Base-by-base conservation (phyloP, 2,888 invertebrate species). In the Lapara coniferarum region DNA sequence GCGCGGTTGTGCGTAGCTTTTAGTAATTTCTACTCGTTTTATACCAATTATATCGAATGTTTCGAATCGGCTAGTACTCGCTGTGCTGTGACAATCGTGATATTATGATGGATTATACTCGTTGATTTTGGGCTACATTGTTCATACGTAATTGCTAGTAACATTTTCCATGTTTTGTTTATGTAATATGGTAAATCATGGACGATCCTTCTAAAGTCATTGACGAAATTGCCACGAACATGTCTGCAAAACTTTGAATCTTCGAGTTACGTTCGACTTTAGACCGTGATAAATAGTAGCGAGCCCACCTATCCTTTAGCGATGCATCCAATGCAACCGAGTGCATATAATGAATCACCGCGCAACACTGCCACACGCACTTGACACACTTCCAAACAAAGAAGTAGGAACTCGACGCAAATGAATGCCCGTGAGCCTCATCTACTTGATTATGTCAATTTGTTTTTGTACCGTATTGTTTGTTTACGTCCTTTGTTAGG, bases 311-410 rank as follows among this genome's bases (percentile, higher is more conserved):
- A 19, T 68, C 66, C 70, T 69, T 68, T 67, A 53, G 66, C 69
- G 49, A 25, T 71, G 66, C 71, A 71, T 67, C 70, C 68, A 71
- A 55, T 55, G 55, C 71, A 69, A 69, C 71, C 59, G 52, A 74
- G 66, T 66, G 69, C 70, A 56, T 69, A 69, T 66, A 66, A 70
- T 72, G 71, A 68, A 69, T 71, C 70, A 71, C 66, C 71, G 56
- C 51, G 67, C 69, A 59, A 58, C 69, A 70, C 19, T 68, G 68
- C 30, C 25, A 19, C 49, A 46, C 71, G 73, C 75, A 73, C 75
- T 75, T 75, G 75, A 72, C 75, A 75, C 67, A 74, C 71, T 59
- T 74, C 52, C 68, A 74, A 66, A 77, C 76, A 76, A 78, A 77
- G 74, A 73, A 69, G 52, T 63, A 69, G 59, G 68, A 63, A 69